phyloP scores from a whole-genome alignment of 2,113 vertebrate species.

The Muntiacus reevesi region DNA sequence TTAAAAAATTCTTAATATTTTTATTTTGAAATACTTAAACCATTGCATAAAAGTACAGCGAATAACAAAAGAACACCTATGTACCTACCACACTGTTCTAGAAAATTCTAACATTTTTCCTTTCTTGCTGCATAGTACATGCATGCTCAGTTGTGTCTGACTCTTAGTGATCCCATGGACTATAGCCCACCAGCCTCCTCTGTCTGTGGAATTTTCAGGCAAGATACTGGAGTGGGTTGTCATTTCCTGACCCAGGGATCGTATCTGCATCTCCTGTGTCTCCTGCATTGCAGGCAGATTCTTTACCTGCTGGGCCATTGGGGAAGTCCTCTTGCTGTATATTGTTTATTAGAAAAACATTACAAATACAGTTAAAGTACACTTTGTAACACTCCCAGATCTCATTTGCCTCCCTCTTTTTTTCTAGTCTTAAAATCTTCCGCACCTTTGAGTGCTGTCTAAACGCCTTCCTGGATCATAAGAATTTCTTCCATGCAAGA shows the following conservation, averaged over 20 bases:
- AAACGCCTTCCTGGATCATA: constrained; percentile 1
- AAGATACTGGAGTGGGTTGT: background rate
- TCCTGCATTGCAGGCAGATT: background rate
- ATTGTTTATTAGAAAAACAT: background rate
- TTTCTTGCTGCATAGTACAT: background rate
- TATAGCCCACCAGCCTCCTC: background rate
- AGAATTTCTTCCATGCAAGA: background rate
- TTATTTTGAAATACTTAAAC: constrained; percentile 5
- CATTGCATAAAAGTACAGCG: background rate
- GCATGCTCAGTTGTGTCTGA: background rate
- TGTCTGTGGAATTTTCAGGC: background rate
- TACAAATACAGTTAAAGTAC: background rate
- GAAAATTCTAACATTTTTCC: background rate
- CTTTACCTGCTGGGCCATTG: background rate
- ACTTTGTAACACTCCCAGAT: background rate
- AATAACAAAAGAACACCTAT: background rate
- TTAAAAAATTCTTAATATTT: background rate
- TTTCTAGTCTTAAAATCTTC: background rate
- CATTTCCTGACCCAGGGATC: background rate
- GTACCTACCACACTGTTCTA: background rate
- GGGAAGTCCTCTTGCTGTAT: background rate
- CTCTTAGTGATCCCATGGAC: background rate
- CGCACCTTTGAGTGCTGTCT: background rate
- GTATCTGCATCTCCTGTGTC: background rate
- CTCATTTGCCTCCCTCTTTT: background rate